Evolutionary conservation across 37 sponge, comb jelly and placozoan genomes (phyloP), one percentile per base, ranked within the genome.

Genomic region (Hexactinellida sp.): DNA sequence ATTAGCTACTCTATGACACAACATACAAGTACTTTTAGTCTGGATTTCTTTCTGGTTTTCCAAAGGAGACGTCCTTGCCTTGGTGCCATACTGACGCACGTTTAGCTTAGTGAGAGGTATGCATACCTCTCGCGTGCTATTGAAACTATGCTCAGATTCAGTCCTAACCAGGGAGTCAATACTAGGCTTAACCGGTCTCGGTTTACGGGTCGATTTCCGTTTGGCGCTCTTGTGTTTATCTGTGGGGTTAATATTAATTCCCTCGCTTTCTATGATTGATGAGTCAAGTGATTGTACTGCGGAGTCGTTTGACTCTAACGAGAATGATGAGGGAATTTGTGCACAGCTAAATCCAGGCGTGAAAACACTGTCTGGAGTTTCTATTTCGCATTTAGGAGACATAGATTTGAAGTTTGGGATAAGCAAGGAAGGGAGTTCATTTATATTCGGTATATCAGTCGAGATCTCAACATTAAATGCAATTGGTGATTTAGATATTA

Each of bases 321-420:
- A 47, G 16, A 47, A 47, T 16, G 52, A 9, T 19, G 52, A 16
- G 16, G 52, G 52, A 47, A 16, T 19, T 16, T 16, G 52, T 47
- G 76, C 3, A 23, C 19, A 25, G 34, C 13, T 63, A 23, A 63
- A 63, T 23, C 76, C 76, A 7, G 76, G 76, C 32, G 76, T 63
- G 76, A 63, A 63, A 7, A 63, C 76, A 63, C 76, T 63, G 76
- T 63, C 76, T n/a, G 76, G 76, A 21, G 76, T 63, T n/a, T 63
- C 76, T 7, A 28, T 1, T 3, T 63, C 76, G 30, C 3, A 63
- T 28, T 63, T 63, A n/a, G 76, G 76, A 28, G 76, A 63, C 3
- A 63, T 63, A 63, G 76, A 23, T 23, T 63, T 63, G 13, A 25
- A 63, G 13, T 10, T 7, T 25, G 3, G 32, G 13, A 63, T 63